Conservation (phyloP, 2,888 invertebrate genomes). For the Periphyllus acericola region DNA sequence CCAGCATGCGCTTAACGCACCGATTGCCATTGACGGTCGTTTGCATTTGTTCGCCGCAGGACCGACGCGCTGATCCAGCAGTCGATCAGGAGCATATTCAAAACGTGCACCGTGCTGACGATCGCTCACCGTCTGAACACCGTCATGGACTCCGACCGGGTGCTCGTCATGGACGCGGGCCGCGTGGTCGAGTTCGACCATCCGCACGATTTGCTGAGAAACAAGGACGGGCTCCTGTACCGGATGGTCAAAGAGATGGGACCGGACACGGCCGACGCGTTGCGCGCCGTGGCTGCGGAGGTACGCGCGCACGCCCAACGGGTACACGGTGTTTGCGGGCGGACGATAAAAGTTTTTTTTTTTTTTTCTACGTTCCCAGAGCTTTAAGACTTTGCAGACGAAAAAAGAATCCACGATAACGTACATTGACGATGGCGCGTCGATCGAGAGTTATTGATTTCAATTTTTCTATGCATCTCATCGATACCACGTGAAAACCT, state of each 20-base stretch:
- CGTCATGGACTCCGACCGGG: slow-evolving; percentile 90
- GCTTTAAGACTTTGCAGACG: not conserved
- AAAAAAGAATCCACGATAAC: not conserved
- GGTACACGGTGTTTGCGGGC: too few species aligned
- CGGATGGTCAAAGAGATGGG: slow-evolving; percentile 80
- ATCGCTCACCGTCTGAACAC: slow-evolving; percentile 92
- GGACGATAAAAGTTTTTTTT: not conserved
- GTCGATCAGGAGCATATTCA: not conserved
- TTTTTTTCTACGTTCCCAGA: not conserved
- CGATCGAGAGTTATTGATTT: too few species aligned
- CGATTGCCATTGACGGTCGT: too few species aligned
- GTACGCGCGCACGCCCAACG: too few species aligned
- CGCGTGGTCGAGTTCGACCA: slow-evolving; percentile 78
- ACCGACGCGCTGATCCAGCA: not conserved
- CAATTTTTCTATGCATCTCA: too few species aligned
- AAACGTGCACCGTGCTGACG: slow-evolving; percentile 70
- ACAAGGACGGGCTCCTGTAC: slow-evolving; percentile 73
- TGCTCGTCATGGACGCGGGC: slow-evolving; percentile 88
- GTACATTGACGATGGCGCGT: too few species aligned
- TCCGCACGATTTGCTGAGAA: slow-evolving; percentile 74
- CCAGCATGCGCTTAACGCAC: too few species aligned
- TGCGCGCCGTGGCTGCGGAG: slow-evolving; percentile 69
- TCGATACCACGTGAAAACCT: too few species aligned
- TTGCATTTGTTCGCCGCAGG: not conserved
- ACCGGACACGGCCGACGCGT: slow-evolving; percentile 70